Conservation (phyloP, 2,113 vertebrate species). For the Nibea albiflora region DNA sequence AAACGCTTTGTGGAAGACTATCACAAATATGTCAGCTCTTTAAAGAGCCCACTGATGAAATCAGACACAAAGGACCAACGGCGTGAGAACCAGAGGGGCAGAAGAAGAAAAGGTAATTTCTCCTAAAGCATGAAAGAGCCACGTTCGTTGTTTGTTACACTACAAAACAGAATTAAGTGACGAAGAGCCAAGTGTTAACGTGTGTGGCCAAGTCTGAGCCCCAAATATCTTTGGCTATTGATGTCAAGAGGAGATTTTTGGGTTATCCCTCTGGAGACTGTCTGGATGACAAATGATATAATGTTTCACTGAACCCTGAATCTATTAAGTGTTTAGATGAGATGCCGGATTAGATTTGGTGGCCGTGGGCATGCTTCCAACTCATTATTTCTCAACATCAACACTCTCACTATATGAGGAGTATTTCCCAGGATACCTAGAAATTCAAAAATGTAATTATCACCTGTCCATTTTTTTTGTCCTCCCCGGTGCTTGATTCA, state of each 20-base stretch:
- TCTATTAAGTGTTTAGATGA: constrained; percentile 77
- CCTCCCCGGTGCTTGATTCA: constrained; percentile 40
- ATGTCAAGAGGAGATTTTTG: constrained; percentile 54
- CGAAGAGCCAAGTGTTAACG: background rate
- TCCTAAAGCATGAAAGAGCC: background rate
- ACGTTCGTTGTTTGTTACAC: background rate
- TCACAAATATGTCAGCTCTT: constrained; percentile 66
- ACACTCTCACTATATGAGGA: constrained; percentile 50
- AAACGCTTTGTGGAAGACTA: constrained; percentile 80
- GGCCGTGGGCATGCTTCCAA: constrained; percentile 71
- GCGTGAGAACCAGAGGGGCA: background rate
- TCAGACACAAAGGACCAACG: background rate
- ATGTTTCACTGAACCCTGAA: constrained; percentile 71
- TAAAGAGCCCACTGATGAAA: constrained; percentile 30
- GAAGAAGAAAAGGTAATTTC: constrained; percentile 47
- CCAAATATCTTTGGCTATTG: constrained; percentile 15
- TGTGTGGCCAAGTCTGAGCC: constrained; percentile 4
- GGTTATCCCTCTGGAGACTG: constrained; percentile 58
- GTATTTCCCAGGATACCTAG: constrained; percentile 70
- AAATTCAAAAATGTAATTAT: constrained; percentile 79
- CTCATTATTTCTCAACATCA: constrained; percentile 77
- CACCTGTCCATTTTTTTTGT: constrained; percentile 66
- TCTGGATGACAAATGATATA: constrained; percentile 64
- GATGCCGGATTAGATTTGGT: constrained; percentile 75
- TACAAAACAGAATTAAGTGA: constrained; percentile 2